Evolutionary conservation across 1,140 invertebrate genomes (phyloP), one percentile per base, ranked within the genome.

Genomic region (Drosophila prosaltans): DNA sequence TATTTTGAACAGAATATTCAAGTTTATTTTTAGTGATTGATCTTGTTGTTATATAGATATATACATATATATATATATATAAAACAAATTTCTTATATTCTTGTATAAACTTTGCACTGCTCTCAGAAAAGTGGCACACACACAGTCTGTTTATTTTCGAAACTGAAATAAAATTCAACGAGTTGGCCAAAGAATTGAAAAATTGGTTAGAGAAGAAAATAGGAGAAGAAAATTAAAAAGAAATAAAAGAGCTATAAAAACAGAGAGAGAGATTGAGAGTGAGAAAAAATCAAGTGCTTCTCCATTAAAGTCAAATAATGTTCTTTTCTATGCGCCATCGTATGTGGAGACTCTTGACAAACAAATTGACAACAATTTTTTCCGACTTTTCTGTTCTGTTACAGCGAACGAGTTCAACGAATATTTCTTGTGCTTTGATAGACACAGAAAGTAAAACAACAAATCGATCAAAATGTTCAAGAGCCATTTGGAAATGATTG

Each of bases 401-500:
- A 70, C 92, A 96, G 95, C 95, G 94, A 94, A 95, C 95, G 95
- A 96, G 89, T 86, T 88, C 77, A 89, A 90, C 90, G 90, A 91
- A 76, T 81, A 77, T 84, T 81, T 91, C 81, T 93, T 93, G 91
- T 93, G 91, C 93, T 51, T 51, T 90, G 92, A 77, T 92, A 92
- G 80, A 92, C 77, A 90, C 92, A 91, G 92, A 93, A 90, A 93
- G 32, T 36, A 36, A 36, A 36, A 36, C 32, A 93, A 92, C 93
- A 93, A 93, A 94, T 83, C 92, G 84, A 94, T 94, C 94, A 96
- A 95, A 94, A 96, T 97, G 96, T 96, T 97, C 94, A 97, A 95
- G 94, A 96, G 94, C 93, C 96, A 97, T 94, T 95, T 97, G 93
- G 96, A 97, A 94, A 97, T 97, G 96, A 97, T 97, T 93, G 96